phyloP scores from a whole-genome alignment of 2,113 vertebrate species.

The Lophochroa leadbeateri region DNA sequence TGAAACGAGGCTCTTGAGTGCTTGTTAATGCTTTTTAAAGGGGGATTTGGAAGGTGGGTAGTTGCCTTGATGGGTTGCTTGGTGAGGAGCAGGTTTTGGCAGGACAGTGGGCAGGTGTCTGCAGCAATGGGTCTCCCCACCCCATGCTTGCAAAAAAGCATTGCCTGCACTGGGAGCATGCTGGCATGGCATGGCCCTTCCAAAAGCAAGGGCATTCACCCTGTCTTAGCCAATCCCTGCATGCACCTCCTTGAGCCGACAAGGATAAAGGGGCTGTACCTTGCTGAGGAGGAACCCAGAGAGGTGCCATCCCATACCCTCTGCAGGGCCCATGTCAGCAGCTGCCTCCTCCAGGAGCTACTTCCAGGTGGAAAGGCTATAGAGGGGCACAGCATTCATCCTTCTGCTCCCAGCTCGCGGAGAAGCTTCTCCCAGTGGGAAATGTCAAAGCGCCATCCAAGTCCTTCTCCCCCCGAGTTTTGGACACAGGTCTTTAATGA shows the following conservation, averaged over 20 bases:
- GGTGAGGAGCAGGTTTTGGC: background rate
- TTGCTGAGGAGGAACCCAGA: background rate
- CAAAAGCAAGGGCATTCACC: background rate
- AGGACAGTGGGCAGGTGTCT: background rate
- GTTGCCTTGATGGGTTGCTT: background rate
- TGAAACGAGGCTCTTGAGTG: constrained; percentile 29
- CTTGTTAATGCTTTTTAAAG: constrained; percentile 4
- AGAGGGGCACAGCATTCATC: background rate
- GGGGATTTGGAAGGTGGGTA: background rate
- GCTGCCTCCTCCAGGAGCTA: background rate
- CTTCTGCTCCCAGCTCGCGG: fast-evolving
- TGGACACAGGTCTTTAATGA: constrained; percentile 27
- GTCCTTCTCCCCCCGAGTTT: background rate
- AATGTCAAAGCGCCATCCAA: background rate
- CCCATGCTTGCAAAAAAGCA: background rate
- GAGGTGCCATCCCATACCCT: background rate
- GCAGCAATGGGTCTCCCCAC: background rate
- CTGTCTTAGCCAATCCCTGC: fast-evolving
- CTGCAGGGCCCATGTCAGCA: background rate
- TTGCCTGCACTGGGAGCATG: fast-evolving
- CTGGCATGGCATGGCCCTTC: fast-evolving
- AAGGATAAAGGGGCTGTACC: background rate
- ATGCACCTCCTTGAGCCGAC: fast-evolving
- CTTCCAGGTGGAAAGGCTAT: fast-evolving
- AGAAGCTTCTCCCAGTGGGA: background rate